Base-by-base conservation (phyloP, 2,888 invertebrate species). In the Tiphia femorata region DNA sequence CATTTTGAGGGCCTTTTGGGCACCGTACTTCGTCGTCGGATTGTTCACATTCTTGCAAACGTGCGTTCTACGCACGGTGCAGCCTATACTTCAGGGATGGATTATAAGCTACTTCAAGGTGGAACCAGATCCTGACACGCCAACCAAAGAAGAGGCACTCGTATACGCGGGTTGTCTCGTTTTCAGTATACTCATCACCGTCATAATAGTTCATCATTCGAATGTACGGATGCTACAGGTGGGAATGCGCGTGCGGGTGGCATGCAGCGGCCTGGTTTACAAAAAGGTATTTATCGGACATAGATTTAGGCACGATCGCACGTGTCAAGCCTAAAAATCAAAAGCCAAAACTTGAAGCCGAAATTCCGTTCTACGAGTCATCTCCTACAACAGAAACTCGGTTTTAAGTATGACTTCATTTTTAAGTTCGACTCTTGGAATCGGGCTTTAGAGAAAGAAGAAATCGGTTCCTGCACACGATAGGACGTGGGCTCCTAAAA, bases 211-310 rank as follows among this genome's bases (percentile, higher is more conserved):
- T 29, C 86, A 86, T 66, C 86, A 87, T 52, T 68, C 76, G 1
- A 82, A 82, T 47, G 63, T 85, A n/a, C 50, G 80, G 0, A 76
- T 81, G 27, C 72, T 82, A 7, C 69, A 85, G 49, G 78, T 86
- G 48, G 92, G 92, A 8, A 89, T 91, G 85, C 84, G 88, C 64
- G 84, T 91, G 72, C 84, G 92, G 21, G 86, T 92, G 2, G 90
- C 91, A 0, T 88, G 89, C 58, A 90, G 90, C 68, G 87, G 90
- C 0, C 81, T 92, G 1, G 84, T 92, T 63, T 91, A 90, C 73
- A 85, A 89, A 77, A 92, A 92, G 86, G 90, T 92, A 80, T 73
- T n/a, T n/a, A n/a, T n/a, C n/a, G n/a, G n/a, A n/a, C n/a, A n/a
- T n/a, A n/a, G n/a, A n/a, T n/a, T n/a, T n/a, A n/a, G n/a, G n/a